Conservation (phyloP, 2,888 invertebrate species). For the Kuschelorhynchus macadamiae region DNA sequence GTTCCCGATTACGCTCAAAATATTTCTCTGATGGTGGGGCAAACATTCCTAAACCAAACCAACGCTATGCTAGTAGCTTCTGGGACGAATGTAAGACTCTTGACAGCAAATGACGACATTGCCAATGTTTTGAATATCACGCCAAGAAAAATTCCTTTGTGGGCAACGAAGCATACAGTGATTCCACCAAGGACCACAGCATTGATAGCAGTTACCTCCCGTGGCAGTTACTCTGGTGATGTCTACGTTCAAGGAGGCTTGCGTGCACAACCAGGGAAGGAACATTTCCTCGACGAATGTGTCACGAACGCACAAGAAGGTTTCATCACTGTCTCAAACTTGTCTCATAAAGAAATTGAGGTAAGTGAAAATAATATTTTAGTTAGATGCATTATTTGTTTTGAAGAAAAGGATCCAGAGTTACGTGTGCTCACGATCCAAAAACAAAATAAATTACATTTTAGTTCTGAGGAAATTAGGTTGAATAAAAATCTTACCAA, state of each 20-base stretch:
- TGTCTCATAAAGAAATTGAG: background rate
- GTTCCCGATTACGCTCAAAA: constrained; percentile 9
- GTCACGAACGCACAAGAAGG: background rate
- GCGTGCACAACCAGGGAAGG: background rate
- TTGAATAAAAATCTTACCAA: no score
- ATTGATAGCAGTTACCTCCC: background rate
- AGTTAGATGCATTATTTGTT: background rate
- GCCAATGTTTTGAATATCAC: background rate
- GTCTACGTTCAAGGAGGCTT: background rate
- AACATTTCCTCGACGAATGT: background rate
- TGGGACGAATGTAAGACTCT: no score
- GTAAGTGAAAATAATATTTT: background rate
- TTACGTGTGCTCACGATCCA: no score
- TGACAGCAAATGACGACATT: background rate
- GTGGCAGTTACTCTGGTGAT: background rate
- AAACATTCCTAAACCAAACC: no score
- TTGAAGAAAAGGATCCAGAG: background rate
- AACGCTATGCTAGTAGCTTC: background rate
- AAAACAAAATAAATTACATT: no score
- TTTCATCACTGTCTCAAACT: background rate
- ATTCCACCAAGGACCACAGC: background rate
- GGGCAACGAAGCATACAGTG: background rate
- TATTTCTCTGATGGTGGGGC: no score
- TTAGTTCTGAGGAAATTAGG: no score
- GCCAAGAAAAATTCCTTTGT: background rate